Conservation (phyloP, 2,888 invertebrate species). For the Plagiodera versicolora region DNA sequence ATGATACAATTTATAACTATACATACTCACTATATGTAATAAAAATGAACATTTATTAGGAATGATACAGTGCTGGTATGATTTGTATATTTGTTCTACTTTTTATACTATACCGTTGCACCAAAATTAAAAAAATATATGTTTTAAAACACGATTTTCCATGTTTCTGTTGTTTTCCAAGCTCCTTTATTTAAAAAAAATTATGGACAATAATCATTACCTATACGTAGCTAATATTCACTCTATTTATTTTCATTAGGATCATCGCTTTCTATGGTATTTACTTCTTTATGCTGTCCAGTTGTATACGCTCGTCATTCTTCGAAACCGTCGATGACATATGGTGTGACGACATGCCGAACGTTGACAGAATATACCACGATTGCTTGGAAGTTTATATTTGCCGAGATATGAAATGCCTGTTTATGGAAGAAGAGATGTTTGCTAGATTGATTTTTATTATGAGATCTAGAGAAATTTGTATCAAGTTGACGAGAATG, state of each 20-base stretch:
- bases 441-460: slow-evolving; percentile 67
- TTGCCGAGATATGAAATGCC: slow-evolving; percentile 61
- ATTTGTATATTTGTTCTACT: not conserved
- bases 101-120: not conserved
- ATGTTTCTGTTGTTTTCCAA: not conserved
- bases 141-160: not conserved
- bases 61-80: not conserved
- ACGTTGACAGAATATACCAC: slow-evolving; percentile 41
- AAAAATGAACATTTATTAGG: too few relatives aligned
- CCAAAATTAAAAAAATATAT: not conserved
- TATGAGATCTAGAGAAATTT: slow-evolving; percentile 61
- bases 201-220: not conserved
- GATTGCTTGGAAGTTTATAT: slow-evolving; percentile 45
- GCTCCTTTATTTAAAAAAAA: not conserved
- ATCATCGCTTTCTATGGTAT: slow-evolving; percentile 69
- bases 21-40: too few relatives aligned
- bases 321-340: slow-evolving; percentile 54
- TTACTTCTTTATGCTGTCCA: slow-evolving; percentile 63
- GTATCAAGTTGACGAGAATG: slow-evolving; percentile 39
- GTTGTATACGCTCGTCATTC: slow-evolving; percentile 9
- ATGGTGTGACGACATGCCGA: slow-evolving; percentile 43
- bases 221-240: not conserved
- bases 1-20: too few relatives aligned
- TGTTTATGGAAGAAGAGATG: slow-evolving; percentile 64
- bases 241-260: slow-evolving; percentile 51